Evolutionary conservation across 2,888 invertebrate species (phyloP), one percentile per base, ranked within the genome.

Genomic region (Andrena dorsata): DNA sequence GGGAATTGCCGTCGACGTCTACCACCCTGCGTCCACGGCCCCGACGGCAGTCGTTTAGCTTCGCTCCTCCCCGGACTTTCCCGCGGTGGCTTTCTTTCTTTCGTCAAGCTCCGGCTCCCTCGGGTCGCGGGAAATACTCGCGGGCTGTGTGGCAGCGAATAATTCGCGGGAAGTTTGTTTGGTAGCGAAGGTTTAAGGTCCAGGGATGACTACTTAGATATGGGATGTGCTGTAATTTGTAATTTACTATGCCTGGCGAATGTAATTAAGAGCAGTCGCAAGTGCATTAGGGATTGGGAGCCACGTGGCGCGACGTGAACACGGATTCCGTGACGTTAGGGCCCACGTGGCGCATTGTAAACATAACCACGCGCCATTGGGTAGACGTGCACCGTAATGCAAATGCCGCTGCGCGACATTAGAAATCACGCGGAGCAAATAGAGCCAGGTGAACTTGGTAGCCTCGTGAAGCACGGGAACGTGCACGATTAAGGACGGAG

Each of bases 341-440:
- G 6, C 16, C 69, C 82, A 82, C 82, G 80, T 82, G 80, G 71
- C 16, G 68, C 47, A 66, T 63, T 69, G 80, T 82, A 82, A 80
- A 80, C 75, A 82, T 16, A 69, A 60, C 80, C 74, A 80, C 61
- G 81, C 80, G 80, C 69, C 73, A 66, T 69, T 64, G 65, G 16
- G 16, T 47, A 66, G 32, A 47, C 28, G 23, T 30, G 65, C 47
- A 73, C 10, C 23, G 30, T 56, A 68, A 77, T 68, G 78, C 65
- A 68, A 77, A 68, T 58, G 47, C 53, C 16, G 0, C 28, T 30
- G 23, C n/a, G 72, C 23, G 41, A 68, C 73, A 69, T 69, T 73
- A 81, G 73, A 73, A 80, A 60, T 63, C 72, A 73, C 63, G 51
- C 30, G 41, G 23, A 13, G 35, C 58, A 70, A 79, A 70, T 41